Evolutionary conservation across 2,797 vertebrate genomes (phyloP), one percentile per base, ranked within the genome.

Genomic region (Austrolebias charrua): DNA sequence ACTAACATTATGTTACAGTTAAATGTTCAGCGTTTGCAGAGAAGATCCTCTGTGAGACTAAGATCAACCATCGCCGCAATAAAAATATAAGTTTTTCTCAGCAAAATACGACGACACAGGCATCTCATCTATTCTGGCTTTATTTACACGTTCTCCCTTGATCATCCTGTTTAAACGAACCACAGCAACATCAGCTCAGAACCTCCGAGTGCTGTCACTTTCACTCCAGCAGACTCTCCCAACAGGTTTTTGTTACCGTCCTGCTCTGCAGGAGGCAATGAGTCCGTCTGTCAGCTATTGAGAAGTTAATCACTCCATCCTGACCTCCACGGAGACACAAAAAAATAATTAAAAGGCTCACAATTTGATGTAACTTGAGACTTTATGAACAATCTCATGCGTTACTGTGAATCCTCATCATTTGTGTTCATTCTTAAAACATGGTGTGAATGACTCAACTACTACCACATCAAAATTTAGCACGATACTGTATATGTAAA

Each of bases 221-320:
- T 16, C 43, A 44, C 11, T 44, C 29, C 28, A 19, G 13, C 29
- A 58, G n/a, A 33, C 35, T 64, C 42, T 65, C 48, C 24, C 58
- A 24, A 24, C 60, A 45, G 18, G 40, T 70, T 53, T 57, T 38
- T 31, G 49, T 67, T 19, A 52, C 59, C 31, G 45, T 66, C 60
- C 58, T 55, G 20, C 51, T 74, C 47, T 63, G 69, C 66, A 63
- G 52, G 33, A 50, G 1, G 55, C 75, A 73, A 50, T 77, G 72
- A 81, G 79, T 80, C 66, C 66, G 58, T 70, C 60, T 2, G 46
- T 65, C 63, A 54, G 60, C 76, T 83, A 77, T 83, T 77, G 71
- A 66, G 65, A 77, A 71, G 76, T 75, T 86, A 86, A 86, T 87
- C 69, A 76, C 80, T 75, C 60, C 51, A 59, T 65, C 56, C 73